Evolutionary conservation across 2,888 invertebrate genomes (phyloP).

Genomic region (Heteropelma amictum): DNA sequence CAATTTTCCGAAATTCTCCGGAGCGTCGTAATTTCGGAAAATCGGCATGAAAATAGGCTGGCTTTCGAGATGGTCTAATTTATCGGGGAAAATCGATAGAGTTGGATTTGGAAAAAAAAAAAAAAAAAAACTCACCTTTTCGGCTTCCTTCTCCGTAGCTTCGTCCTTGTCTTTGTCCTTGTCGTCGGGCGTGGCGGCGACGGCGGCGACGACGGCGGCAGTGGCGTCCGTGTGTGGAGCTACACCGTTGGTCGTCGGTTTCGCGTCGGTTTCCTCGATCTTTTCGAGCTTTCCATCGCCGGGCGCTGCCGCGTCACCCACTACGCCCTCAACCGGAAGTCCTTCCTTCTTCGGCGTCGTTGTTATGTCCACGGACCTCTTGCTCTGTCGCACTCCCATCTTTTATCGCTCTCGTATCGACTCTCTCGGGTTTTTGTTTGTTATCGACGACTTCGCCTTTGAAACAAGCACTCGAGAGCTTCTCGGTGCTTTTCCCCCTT

Average conservation of each 20-base stretch:
- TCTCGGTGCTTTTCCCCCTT: slow-evolving; percentile 30
- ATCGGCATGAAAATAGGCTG: too few relatives aligned
- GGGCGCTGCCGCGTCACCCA: slow-evolving; percentile 79
- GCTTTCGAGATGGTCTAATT: too few relatives aligned
- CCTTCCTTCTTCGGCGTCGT: slow-evolving; percentile 83
- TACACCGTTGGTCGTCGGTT: slow-evolving; percentile 87
- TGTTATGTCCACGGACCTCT: slow-evolving; percentile 91
- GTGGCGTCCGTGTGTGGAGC: slow-evolving; percentile 83
- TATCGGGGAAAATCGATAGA: too few relatives aligned
- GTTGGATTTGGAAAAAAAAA: slow-evolving; percentile 13
- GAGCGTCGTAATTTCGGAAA: too few relatives aligned
- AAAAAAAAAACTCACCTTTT: slow-evolving; percentile 78
- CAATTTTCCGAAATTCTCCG: too few relatives aligned
- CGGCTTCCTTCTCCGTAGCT: slow-evolving; percentile 85
- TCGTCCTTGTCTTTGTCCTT: slow-evolving; percentile 84
- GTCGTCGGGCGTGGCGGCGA: slow-evolving; percentile 82
- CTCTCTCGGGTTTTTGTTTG: slow-evolving; percentile 56
- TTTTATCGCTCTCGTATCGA: slow-evolving; percentile 67
- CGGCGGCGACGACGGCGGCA: too few relatives aligned
- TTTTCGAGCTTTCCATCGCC: slow-evolving; percentile 84
- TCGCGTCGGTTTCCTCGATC: slow-evolving; percentile 87
- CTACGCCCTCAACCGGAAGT: slow-evolving; percentile 78
- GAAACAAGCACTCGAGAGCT: slow-evolving; percentile 39
- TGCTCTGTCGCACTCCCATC: slow-evolving; percentile 93
- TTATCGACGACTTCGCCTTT: slow-evolving; percentile 39